A percentile compares a stretch with the other conserved stretches of the same genome.
These are phyloP conservation scores for Pachymerium ferrugineum DNA, from an alignment of 2,888 invertebrate species.

Conservation along the genomic window DNA sequence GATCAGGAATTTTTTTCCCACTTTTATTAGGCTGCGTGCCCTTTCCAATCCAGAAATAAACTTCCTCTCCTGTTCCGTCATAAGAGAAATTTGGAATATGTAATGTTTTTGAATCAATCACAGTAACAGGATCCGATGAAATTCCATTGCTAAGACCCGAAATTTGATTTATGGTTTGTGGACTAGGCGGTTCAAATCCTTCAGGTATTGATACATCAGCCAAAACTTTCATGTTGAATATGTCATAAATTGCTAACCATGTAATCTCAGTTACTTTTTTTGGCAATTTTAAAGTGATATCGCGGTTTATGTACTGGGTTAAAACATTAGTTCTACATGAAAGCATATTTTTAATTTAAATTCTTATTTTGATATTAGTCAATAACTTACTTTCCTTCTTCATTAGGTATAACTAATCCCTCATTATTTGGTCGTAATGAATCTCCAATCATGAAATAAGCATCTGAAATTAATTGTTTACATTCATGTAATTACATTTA, in stretches of 20 bases:
- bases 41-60: constrained; percentile 82
- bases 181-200: constrained; percentile 77
- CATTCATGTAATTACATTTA: background rate
- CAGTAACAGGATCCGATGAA: constrained; percentile 64
- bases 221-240: constrained; percentile 69
- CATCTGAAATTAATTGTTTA: constrained; percentile 11
- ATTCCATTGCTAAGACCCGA: constrained; percentile 61
- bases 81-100: constrained; percentile 50
- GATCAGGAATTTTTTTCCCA: constrained; percentile 77
- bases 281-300: constrained; percentile 72
- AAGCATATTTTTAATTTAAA: constrained; percentile 29
- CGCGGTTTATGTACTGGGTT: constrained; percentile 76
- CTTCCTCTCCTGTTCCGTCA: constrained; percentile 39
- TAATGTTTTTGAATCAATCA: constrained; percentile 75
- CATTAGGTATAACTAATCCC: constrained; percentile 26
- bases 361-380: background rate
- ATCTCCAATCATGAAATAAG: constrained; percentile 30
- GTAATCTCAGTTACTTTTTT: constrained; percentile 80
- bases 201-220: constrained; percentile 86
- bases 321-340: constrained; percentile 71
- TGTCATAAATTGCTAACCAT: constrained; percentile 85
- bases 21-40: constrained; percentile 78
- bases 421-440: constrained; percentile 30
- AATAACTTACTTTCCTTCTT: constrained; percentile 29
- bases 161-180: constrained; percentile 59